Conservation (phyloP, 2,113 vertebrate genomes). For the Ophthalmolycus amberensis region DNA sequence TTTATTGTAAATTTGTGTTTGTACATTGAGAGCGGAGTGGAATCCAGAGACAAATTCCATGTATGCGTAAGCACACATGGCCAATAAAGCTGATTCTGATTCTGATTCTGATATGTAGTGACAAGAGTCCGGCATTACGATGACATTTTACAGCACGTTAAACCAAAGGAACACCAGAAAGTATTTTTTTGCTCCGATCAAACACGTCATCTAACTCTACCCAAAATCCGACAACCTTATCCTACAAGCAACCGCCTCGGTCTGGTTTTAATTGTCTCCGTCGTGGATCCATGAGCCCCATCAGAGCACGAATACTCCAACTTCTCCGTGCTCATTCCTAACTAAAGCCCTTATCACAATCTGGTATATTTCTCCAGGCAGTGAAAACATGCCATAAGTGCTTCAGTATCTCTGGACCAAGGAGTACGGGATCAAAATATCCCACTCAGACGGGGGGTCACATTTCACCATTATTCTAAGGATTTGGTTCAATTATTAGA, state of each 20-base stretch:
- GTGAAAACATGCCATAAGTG: conserved; percentile 80
- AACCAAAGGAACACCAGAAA: neutral
- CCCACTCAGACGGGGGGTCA: conserved; percentile 72
- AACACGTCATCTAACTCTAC: neutral
- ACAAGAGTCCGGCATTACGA: neutral
- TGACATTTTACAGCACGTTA: neutral
- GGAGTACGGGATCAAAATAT: conserved; percentile 73
- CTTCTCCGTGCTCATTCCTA: conserved; percentile 64
- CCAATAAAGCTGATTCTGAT: neutral
- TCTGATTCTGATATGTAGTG: neutral
- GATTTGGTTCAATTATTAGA: conserved; percentile 81
- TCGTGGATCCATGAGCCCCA: conserved; percentile 34
- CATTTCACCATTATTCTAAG: conserved; percentile 74
- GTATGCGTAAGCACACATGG: no score
- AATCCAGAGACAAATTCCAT: no score
- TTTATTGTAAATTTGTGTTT: no score
- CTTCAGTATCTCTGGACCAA: conserved; percentile 63
- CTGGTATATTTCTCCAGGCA: conserved; percentile 76
- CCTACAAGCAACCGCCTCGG: conserved; percentile 2
- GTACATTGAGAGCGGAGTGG: no score
- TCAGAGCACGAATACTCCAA: conserved; percentile 48
- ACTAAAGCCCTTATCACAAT: conserved; percentile 72
- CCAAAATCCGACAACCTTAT: neutral
- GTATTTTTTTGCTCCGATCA: neutral
- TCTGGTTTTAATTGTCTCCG: conserved; percentile 61